Evolutionary conservation across 2,797 vertebrate genomes (phyloP).

Genomic region (Epinephelus malabaricus): DNA sequence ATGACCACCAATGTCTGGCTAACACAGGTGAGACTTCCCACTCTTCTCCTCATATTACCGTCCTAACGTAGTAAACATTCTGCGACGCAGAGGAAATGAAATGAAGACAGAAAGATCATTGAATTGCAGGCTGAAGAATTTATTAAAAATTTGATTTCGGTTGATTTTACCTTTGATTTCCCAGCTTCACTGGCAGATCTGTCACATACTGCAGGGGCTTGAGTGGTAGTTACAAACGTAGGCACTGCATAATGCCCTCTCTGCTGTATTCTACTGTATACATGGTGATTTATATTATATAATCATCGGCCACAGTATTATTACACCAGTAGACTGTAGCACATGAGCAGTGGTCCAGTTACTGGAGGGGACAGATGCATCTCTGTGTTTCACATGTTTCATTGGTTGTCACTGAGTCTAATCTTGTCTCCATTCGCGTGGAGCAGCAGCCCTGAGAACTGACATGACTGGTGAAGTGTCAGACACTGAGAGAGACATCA

Average conservation of each 20-base stretch:
- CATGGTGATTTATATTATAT: constrained; percentile 33
- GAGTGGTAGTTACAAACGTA: constrained; percentile 19
- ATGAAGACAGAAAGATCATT: not conserved
- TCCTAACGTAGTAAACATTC: constrained; percentile 11
- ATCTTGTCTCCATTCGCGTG: constrained; percentile 12
- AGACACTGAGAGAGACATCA: constrained; percentile 30
- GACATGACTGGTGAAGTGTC: constrained; percentile 26
- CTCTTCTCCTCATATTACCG: not conserved
- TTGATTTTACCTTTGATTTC: constrained; percentile 17
- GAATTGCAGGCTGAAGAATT: not conserved
- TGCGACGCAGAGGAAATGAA: not conserved
- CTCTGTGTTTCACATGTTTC: constrained; percentile 32
- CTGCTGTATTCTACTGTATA: not conserved
- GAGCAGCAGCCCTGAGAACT: constrained; percentile 25
- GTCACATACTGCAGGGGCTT: constrained; percentile 26
- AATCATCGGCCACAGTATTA: constrained; percentile 35
- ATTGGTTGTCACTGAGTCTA: constrained; percentile 18
- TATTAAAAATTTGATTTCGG: constrained; percentile 1
- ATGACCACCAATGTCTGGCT: constrained; percentile 99
- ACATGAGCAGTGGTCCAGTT: constrained; percentile 25
- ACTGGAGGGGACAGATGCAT: constrained; percentile 30
- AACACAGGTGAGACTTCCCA: constrained; percentile 91
- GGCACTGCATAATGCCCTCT: constrained; percentile 1
- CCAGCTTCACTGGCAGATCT: constrained; percentile 16
- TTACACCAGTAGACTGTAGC: constrained; percentile 30